These are phyloP conservation scores for Actinopyga echinites DNA, from an alignment of 53 echinoderm and acorn worm genomes.

Conservation along the genomic window DNA sequence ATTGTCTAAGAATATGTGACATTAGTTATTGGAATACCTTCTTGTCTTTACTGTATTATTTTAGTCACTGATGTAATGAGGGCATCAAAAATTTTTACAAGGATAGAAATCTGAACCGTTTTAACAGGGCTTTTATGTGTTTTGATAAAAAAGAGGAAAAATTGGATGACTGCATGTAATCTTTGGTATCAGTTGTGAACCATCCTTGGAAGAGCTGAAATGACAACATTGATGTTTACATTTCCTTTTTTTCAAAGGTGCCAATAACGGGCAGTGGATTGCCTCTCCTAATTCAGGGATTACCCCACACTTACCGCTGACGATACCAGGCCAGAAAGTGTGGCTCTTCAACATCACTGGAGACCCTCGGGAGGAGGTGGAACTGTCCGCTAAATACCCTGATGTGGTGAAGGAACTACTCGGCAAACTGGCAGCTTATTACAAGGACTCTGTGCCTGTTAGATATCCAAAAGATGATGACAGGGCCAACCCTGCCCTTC, in stretches of 20 bases:
- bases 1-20: too few species aligned
- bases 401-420: slow-evolving; percentile 44
- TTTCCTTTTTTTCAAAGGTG: slow-evolving; percentile 5
- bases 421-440: slow-evolving; percentile 43
- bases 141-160: too few species aligned
- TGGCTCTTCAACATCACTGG: slow-evolving; percentile 82
- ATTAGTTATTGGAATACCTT: too few species aligned
- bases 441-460: slow-evolving; percentile 54
- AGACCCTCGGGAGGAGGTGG: slow-evolving; percentile 61
- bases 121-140: too few species aligned
- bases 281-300: slow-evolving; percentile 70
- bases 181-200: too few species aligned
- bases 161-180: too few species aligned
- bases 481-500: slow-evolving; percentile 43
- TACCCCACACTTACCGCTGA: not conserved
- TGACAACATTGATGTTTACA: too few species aligned
- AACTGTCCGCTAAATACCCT: slow-evolving; percentile 50
- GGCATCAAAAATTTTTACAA: too few species aligned
- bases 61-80: too few species aligned
- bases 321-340: slow-evolving; percentile 45
- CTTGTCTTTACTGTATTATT: too few species aligned
- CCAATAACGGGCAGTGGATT: slow-evolving; percentile 58
- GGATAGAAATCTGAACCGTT: too few species aligned
- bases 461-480: slow-evolving; percentile 23
- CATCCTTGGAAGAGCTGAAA: too few species aligned